Evolutionary conservation across 2,797 vertebrate genomes (phyloP).

Genomic region (Chloroceryle amazona): DNA sequence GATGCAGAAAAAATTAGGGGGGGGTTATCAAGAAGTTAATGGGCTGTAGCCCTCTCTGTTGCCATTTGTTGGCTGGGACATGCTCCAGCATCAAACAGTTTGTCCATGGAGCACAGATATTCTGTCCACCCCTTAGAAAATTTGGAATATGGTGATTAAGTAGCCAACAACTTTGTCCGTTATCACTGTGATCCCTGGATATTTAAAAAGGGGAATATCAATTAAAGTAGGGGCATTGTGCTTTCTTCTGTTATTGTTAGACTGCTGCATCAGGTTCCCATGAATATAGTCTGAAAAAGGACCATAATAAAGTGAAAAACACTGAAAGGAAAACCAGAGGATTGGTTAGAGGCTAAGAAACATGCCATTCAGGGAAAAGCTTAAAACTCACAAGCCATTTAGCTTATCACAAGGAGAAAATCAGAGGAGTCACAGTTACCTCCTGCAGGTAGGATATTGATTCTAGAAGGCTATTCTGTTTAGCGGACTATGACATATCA

Average conservation of each 20-base stretch:
- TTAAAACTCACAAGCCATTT: not conserved
- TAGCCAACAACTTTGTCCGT: not conserved
- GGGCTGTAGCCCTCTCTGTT: not conserved
- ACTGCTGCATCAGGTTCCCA: not conserved
- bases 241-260: not conserved
- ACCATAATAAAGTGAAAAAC: not conserved
- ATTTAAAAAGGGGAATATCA: not conserved
- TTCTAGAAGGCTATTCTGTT: not conserved
- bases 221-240: not conserved
- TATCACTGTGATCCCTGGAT: not conserved
- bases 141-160: not conserved
- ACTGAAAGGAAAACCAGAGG: not conserved
- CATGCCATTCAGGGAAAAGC: not conserved
- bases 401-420: slow-evolving; percentile 11
- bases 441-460: not conserved
- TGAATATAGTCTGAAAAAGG: not conserved
- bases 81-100: not conserved
- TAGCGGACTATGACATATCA: not conserved
- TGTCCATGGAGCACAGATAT: not conserved
- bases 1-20: not conserved
- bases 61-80: not conserved
- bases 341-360: not conserved
- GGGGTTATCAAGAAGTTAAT: not conserved
- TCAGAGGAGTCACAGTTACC: not conserved
- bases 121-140: not conserved